Conservation (phyloP, 1,140 invertebrate genomes). For the Drosophila yakuba region DNA sequence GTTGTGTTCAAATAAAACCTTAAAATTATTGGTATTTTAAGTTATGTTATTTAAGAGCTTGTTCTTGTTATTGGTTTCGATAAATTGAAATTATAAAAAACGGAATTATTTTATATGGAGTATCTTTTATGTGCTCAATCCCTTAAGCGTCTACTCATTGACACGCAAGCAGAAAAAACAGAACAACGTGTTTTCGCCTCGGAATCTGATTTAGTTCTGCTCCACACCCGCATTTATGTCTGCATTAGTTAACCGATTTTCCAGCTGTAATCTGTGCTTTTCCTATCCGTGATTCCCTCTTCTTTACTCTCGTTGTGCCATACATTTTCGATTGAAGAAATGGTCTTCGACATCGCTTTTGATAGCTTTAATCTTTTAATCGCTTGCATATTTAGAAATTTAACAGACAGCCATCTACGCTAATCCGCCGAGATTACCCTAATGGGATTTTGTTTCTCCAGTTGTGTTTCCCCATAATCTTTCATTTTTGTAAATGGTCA, state of each 20-base stretch:
- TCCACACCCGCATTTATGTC: conserved; percentile 31
- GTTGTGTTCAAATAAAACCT: no score
- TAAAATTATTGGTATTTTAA: no score
- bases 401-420: background rate
- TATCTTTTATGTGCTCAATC: background rate
- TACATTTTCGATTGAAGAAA: conserved; percentile 15
- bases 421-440: conserved; percentile 16
- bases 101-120: background rate
- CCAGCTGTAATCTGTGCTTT: conserved; percentile 32
- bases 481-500: background rate
- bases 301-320: background rate
- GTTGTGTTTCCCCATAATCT: background rate
- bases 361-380: conserved; percentile 48
- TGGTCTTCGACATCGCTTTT: conserved; percentile 26
- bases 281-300: background rate
- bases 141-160: background rate
- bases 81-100: no score
- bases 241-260: conserved; percentile 57
- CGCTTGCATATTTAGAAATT: conserved; percentile 5
- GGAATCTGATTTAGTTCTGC: background rate
- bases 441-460: conserved; percentile 2
- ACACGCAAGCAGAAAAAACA: background rate
- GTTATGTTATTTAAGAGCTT: no score
- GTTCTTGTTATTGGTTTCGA: no score
- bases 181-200: background rate